Percentiles rank a stretch among this genome's conserved stretches.
Evolutionary conservation across 2,888 invertebrate species (phyloP).

Genomic region (Trissolcus brochymenae): DNA sequence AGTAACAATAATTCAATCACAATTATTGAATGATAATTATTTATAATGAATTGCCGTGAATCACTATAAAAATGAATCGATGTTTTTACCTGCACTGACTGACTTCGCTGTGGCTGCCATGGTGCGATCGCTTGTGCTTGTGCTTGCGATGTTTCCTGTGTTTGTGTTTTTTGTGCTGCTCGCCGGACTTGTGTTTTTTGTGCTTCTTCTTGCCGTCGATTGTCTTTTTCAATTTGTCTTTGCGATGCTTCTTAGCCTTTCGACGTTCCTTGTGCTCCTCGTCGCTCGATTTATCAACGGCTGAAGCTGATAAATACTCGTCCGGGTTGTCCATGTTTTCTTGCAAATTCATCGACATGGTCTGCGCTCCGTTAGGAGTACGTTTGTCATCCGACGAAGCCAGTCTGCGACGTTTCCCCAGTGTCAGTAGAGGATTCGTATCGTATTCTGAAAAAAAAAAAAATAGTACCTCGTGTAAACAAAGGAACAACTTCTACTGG

Average conservation of each 20-base stretch:
- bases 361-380: slow-evolving; percentile 40
- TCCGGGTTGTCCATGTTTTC: slow-evolving; percentile 21
- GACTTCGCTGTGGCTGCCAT: slow-evolving; percentile 85
- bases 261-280: slow-evolving; percentile 79
- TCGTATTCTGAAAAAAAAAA: slow-evolving; percentile 83
- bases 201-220: slow-evolving; percentile 81
- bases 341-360: slow-evolving; percentile 8
- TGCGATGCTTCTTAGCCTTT: slow-evolving; percentile 83
- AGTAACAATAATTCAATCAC: background rate
- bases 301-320: slow-evolving; percentile 49
- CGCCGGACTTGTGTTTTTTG: slow-evolving; percentile 83
- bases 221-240: slow-evolving; percentile 79
- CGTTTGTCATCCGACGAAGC: slow-evolving; percentile 81
- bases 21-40: background rate
- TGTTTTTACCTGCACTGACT: slow-evolving; percentile 75
- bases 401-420: slow-evolving; percentile 86
- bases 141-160: slow-evolving; percentile 81
- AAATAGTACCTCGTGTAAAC: background rate
- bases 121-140: slow-evolving; percentile 87
- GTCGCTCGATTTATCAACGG: slow-evolving; percentile 58
- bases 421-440: slow-evolving; percentile 85
- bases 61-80: background rate
- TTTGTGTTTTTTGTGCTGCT: slow-evolving; percentile 83
- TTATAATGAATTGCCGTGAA: background rate
- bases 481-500: background rate